Base-by-base conservation (phyloP, 2,888 invertebrate species). In the Drosophila emarginata region DNA sequence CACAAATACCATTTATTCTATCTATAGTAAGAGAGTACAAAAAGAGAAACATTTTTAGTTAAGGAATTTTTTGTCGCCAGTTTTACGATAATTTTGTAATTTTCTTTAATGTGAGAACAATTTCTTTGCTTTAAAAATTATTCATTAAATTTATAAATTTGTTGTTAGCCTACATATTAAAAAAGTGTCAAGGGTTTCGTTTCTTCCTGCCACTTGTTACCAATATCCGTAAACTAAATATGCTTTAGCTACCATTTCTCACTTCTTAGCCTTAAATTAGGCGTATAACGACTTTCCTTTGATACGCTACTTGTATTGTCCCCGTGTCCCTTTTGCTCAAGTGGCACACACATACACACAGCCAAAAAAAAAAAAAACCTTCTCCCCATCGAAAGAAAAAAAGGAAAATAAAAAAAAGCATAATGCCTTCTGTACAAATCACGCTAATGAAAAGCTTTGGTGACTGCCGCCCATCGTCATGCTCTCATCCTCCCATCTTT, bases 391-490 rank as follows among this genome's bases (percentile, higher is more conserved):
- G 11, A 9, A 32, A 32, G 32, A 32, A 32, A 2, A 11, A 11
- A 32, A 54, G 12, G 5, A 68, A 83, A 36, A 21, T 80, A 81
- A 67, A 67, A 80, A 32, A 12, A 82, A 82, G 64, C 72, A 83
- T 79, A 79, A 83, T 83, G 77, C 69, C 67, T 64, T 58, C 54
- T 64, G 77, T 67, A 61, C 74, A 86, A 88, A 88, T 86, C 81
- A 83, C 79, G 80, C 80, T 88, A 88, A 84, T 84, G 87, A 88
- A 84, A 86, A 88, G 84, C 87, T 74, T 57, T 59, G 69, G 68
- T 71, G 56, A 71, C 45, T 21, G 45, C 45, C 45, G 14, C 37
- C 37, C 37, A 37, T 12, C n/a, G n/a, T n/a, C n/a, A n/a, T n/a
- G n/a, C n/a, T 23, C 23, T 23, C 12, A 3, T 14, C 39, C n/a